phyloP scores from a whole-genome alignment of 2,797 vertebrate species.

The Selene dorsalis region DNA sequence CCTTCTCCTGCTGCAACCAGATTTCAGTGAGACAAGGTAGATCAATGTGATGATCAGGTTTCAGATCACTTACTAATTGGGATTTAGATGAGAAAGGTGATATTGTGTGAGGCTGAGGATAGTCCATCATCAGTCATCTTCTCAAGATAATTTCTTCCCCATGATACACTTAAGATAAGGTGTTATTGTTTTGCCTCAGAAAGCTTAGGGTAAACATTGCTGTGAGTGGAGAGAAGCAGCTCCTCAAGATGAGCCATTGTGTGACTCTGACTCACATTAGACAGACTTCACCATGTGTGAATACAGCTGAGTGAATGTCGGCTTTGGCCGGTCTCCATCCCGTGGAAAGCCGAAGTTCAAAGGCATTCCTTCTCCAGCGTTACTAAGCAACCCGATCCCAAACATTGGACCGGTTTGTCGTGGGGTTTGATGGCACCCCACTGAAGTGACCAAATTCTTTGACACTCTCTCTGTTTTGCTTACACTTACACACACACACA shows the following conservation, averaged over 20 bases:
- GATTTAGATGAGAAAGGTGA: too few relatives aligned
- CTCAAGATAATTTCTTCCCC: neutral
- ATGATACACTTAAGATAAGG: neutral
- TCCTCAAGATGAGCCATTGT: conserved; percentile 28
- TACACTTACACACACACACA: neutral
- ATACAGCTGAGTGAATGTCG: conserved; percentile 24
- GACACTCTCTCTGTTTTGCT: neutral
- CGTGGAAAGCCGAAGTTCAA: conserved; percentile 37
- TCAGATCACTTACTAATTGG: too few relatives aligned
- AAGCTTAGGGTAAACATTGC: neutral
- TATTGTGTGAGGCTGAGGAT: neutral
- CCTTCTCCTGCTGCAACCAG: too few relatives aligned
- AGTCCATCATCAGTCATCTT: neutral
- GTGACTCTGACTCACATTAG: conserved; percentile 23
- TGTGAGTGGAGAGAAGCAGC: neutral
- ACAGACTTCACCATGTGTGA: conserved; percentile 30
- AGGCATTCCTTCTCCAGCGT: conserved; percentile 61
- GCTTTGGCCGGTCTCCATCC: conserved; percentile 36
- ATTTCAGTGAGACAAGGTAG: too few relatives aligned
- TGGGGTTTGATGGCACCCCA: conserved; percentile 50
- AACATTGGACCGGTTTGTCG: conserved; percentile 44
- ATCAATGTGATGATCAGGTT: too few relatives aligned
- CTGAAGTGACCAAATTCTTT: conserved; percentile 41
- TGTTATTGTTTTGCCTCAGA: neutral
- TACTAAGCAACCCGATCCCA: conserved; percentile 57